Base-by-base conservation (phyloP, 2,888 invertebrate species). In the Quadroppia sp. region DNA sequence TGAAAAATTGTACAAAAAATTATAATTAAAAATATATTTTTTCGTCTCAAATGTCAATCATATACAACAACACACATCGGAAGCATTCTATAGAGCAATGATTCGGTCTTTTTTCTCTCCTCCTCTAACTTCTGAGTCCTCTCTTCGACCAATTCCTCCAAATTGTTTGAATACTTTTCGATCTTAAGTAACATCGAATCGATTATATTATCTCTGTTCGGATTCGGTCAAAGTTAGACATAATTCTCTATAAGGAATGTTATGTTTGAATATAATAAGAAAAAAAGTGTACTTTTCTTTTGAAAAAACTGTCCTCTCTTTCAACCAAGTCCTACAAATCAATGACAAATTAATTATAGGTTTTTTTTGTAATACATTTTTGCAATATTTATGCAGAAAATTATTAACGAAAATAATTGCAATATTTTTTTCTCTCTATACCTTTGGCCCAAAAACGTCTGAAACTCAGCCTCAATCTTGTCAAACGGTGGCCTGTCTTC, bases 101-200 rank as follows among this genome's bases (percentile, higher is more conserved):
- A 94, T 81, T 98, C 97, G 0, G 97, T 97, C 77, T 94, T 86
- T 80, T 90, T 89, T 93, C 97, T 96, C 83, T 97, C 97, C 78
- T 91, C 91, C 81, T 97, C 97, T 77, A 98, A 83, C 83, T 94
- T 94, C 79, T 93, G 93, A 7, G 95, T 96, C 72, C 94, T 85
- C 80, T 95, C 94, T 75, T 91, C 88, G 79, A 97, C 94, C 73
- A 96, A 84, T 80, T 94, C 94, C 82, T 96, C 95, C 80, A 96
- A 84, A 83, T 96, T 95, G 82, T 92, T 94, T 76, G 94, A 93
- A 83, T 96, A 96, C 82, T 94, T 94, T 82, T 96, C 95, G 81
- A 96, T 85, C 89, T 96, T 94, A 84, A 93, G 91, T 82, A 95
- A 94, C 93, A 96, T 95, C 71, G 94, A 94, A 82, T 96, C 96